Base-by-base conservation (phyloP, 2,888 invertebrate genomes). In the Abrostola tripartita region DNA sequence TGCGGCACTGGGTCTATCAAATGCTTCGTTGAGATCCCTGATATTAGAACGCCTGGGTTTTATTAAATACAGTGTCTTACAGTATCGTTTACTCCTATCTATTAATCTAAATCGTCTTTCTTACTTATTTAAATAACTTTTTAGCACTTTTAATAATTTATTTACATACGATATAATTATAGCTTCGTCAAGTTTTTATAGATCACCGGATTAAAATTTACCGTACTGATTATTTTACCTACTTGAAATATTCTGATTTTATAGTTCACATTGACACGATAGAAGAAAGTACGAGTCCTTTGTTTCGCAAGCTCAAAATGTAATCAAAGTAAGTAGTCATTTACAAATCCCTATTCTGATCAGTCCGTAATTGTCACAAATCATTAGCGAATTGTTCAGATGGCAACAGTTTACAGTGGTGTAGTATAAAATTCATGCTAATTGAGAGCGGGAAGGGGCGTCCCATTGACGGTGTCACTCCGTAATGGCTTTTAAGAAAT, bases 401-500 rank as follows among this genome's bases (percentile, higher is more conserved):
- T 37, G 61, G 52, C 52, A 56, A 50, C 51, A 65, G 61, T 14
- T 47, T 56, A 74, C 56, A 64, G 63, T 66, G 60, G 63, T 58
- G 53, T 61, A 55, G 79, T 82, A 84, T 88, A 81, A 86, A 90
- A 88, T 90, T 89, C 89, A 90, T 90, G 92, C 92, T 93, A 93
- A 93, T 94, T 93, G 92, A 82, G 79, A 56, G 85, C 76, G 83
- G 82, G 83, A 82, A 84, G 89, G 83, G 88, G 90, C 88, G 81
- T 47, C 44, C 87, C 92, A 92, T 91, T 88, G 93, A 90, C 88
- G 88, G 86, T 91, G 92, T 91, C 91, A 92, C 88, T 84, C 84
- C 74, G 92, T 92, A 94, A 94, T 94, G 91, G 94, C 92, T 94
- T 94, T 94, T 92, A 93, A 94, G 94, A 94, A 94, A 92, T 87